A percentile compares a stretch with the other conserved stretches of the same genome.
Evolutionary conservation across 2,888 invertebrate species (phyloP).

Genomic region (Melanargia galathea): DNA sequence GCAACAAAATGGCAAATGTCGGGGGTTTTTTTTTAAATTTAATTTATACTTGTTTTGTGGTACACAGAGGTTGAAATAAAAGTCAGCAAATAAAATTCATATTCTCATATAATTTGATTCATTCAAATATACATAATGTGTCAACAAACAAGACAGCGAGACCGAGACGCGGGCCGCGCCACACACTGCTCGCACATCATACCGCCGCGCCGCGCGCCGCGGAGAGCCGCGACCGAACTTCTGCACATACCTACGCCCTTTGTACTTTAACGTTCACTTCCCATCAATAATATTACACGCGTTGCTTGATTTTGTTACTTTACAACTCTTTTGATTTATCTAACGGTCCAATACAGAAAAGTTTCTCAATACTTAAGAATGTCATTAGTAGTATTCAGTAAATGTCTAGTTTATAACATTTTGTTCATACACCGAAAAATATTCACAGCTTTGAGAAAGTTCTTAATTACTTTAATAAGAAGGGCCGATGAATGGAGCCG

Average conservation of each 20-base stretch:
- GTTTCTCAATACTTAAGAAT: too few relatives aligned
- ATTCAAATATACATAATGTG: constrained; percentile 82
- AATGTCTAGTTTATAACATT: too few relatives aligned
- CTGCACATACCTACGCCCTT: constrained; percentile 77
- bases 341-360: too few relatives aligned
- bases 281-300: constrained; percentile 19
- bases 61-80: constrained; percentile 47
- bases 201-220: constrained; percentile 39
- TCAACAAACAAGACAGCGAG: constrained; percentile 81
- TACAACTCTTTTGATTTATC: not conserved
- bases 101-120: constrained; percentile 82
- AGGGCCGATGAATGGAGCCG: too few relatives aligned
- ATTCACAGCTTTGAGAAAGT: too few relatives aligned
- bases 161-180: constrained; percentile 59
- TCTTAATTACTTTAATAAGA: too few relatives aligned
- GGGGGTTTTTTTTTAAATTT: too few relatives aligned
- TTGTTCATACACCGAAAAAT: too few relatives aligned
- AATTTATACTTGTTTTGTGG: too few relatives aligned
- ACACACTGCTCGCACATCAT: constrained; percentile 49
- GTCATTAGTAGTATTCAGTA: too few relatives aligned
- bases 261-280: constrained; percentile 61
- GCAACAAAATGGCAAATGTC: too few relatives aligned
- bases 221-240: constrained; percentile 69
- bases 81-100: constrained; percentile 68
- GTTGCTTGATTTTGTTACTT: constrained; percentile 34